Base-by-base conservation (phyloP, 2,113 vertebrate genomes). In the Lampris incognitus region DNA sequence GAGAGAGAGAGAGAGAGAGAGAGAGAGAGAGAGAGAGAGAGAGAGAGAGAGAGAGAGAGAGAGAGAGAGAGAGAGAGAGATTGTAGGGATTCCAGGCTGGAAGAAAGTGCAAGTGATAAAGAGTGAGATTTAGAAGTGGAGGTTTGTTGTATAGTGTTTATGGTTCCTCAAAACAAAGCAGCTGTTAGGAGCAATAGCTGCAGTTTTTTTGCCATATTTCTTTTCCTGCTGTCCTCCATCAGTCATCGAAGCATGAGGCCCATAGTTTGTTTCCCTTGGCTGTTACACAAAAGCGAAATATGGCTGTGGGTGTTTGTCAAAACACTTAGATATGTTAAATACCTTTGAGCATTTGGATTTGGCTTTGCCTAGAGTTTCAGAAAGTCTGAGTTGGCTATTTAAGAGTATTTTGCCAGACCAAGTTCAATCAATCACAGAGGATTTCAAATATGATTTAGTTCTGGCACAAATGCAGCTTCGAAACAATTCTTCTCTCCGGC, bases 321-420 rank as follows among this genome's bases (percentile, higher is more conserved):
- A 84, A 80, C 55, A 76, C 72, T 76, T 5, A 84, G 76, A 84
- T 57, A 63, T 82, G 56, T 66, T 73, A 13, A 60, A 65, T 81
- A 58, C 48, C 58, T 68, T 57, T 56, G 69, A 69, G 66, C 10
- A 36, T 36, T 67, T 72, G 51, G 66, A 54, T 72, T 71, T 67
- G 52, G 56, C 50, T 1, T 2, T 1, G 8, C 40, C 46, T 42
- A 9, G 55, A 39, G 46, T 69, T 71, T 56, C 69, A 64, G 36
- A 69, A 72, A 72, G 24, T 40, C 78, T 66, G 60, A 64, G 40
- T 5, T 70, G 9, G 57, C 44, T 64, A 58, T 79, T 75, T 72
- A 6, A 24, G 4, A 57, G 37, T 37, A 6, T 13, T 65, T 69
- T 57, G 62, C 69, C 66, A 80, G 72, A 64, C 50, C 24, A 66